These are phyloP conservation scores for Melinaea menophilus DNA, from an alignment of 2,888 invertebrate species.

Conservation along the genomic window DNA sequence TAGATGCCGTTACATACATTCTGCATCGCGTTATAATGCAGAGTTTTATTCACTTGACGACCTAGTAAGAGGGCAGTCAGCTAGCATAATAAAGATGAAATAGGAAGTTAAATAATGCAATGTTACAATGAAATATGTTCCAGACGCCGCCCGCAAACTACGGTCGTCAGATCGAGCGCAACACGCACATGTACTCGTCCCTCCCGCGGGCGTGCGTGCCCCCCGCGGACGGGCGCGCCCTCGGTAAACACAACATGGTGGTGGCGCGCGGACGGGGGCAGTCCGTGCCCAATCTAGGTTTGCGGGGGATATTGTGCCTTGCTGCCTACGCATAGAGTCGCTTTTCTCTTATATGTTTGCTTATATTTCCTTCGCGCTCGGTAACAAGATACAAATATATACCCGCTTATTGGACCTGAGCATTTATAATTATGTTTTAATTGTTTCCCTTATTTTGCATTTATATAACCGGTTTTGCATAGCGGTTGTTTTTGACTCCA, in stretches of 20 bases:
- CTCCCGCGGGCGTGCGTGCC: slow-evolving; percentile 83
- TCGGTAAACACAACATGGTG: slow-evolving; percentile 82
- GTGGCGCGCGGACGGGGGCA: slow-evolving; percentile 77
- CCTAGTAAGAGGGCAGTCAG: no score
- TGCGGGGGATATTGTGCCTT: slow-evolving; percentile 30
- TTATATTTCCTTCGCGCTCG: slow-evolving; percentile 6
- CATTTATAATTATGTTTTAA: no score
- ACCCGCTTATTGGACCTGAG: no score
- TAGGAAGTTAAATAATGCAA: no score
- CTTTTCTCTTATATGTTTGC: slow-evolving; percentile 9
- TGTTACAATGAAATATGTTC: slow-evolving; percentile 27
- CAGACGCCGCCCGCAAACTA: slow-evolving; percentile 87
- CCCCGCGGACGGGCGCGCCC: slow-evolving; percentile 79
- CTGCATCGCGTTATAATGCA: no score
- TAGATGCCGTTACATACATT: no score
- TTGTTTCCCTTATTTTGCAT: no score
- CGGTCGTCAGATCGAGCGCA: slow-evolving; percentile 85
- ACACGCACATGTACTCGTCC: slow-evolving; percentile 83
- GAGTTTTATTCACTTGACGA: no score
- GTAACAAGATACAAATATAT: no score
- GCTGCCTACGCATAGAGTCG: slow-evolving; percentile 14
- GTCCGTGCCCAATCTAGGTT: slow-evolving; percentile 96
- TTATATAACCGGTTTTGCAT: no score
- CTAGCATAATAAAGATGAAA: no score
- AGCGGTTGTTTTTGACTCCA: no score